phyloP scores from a whole-genome alignment of 2,113 vertebrate species.

The Todiramphus chloris region DNA sequence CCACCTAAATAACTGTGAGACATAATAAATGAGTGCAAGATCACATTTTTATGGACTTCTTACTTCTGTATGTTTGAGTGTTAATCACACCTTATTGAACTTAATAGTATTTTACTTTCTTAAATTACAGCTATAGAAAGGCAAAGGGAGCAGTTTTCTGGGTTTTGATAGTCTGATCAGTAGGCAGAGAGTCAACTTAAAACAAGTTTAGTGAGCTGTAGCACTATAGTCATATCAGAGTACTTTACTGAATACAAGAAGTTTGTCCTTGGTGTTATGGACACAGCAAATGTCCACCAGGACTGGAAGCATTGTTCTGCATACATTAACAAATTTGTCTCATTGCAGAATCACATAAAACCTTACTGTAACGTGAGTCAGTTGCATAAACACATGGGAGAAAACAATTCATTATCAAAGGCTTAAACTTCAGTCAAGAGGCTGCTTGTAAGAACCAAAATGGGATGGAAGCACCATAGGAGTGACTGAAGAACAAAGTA shows the following conservation, averaged over 20 bases:
- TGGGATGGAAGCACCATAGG: background rate
- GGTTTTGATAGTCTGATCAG: background rate
- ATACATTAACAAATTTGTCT: background rate
- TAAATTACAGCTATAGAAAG: background rate
- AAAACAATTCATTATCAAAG: background rate
- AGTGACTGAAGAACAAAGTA: background rate
- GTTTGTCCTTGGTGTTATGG: background rate
- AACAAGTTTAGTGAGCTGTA: background rate
- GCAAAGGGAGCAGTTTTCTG: background rate
- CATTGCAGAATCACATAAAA: background rate
- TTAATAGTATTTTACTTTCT: background rate
- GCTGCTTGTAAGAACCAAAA: background rate
- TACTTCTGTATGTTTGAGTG: background rate
- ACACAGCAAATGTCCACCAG: background rate
- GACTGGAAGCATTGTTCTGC: background rate
- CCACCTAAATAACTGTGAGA: background rate
- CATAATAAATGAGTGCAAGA: background rate
- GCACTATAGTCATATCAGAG: background rate
- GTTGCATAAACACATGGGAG: background rate
- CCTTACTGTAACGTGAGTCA: background rate
- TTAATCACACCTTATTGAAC: background rate
- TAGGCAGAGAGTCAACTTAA: background rate
- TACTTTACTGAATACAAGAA: background rate
- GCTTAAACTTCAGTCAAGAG: background rate
- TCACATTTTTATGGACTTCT: background rate